Percentiles rank a stretch among this genome's conserved stretches.
Evolutionary conservation across 2,113 vertebrate species (phyloP).

Genomic region (Eubucco bourcierii): DNA sequence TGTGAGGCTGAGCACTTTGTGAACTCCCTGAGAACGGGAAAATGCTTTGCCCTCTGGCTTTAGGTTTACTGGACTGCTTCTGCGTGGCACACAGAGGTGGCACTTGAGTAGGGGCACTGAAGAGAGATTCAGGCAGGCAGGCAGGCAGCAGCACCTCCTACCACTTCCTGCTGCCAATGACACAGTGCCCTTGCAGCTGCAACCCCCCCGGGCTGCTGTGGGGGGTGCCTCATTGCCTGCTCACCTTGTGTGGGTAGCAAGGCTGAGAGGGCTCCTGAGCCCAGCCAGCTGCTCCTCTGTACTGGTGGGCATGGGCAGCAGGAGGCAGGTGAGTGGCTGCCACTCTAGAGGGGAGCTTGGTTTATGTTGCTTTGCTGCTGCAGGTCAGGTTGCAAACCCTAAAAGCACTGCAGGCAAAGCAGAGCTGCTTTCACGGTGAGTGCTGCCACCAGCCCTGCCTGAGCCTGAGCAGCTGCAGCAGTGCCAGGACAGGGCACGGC

Average conservation of each 20-base stretch:
- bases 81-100: background rate
- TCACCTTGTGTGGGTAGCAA: rapidly evolving
- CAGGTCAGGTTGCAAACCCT: background rate
- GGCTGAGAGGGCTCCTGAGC: background rate
- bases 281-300: rapidly evolving
- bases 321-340: rapidly evolving
- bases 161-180: background rate
- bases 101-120: background rate
- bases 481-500: background rate
- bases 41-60: background rate
- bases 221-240: rapidly evolving
- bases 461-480: background rate
- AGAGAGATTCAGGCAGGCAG: background rate
- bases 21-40: background rate
- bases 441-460: background rate
- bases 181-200: background rate
- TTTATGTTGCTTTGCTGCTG: rapidly evolving
- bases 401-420: background rate
- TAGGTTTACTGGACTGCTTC: background rate
- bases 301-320: rapidly evolving
- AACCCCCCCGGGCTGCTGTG: rapidly evolving
- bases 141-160: background rate
- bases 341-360: rapidly evolving
- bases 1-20: background rate
- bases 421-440: background rate